phyloP scores from a whole-genome alignment of 2,888 invertebrate species.

The Drosophila pseudotalamancana region DNA sequence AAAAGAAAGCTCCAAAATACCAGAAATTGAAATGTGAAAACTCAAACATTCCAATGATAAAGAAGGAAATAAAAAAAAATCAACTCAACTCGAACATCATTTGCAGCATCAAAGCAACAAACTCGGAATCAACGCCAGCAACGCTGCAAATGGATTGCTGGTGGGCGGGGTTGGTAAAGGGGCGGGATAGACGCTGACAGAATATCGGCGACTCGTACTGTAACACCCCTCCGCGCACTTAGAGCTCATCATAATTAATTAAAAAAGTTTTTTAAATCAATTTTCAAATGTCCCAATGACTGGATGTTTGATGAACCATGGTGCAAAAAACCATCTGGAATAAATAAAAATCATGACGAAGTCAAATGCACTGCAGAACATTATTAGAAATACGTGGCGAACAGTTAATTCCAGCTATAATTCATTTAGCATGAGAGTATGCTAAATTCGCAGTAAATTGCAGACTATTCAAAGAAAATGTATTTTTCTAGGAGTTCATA shows the following conservation, averaged over 20 bases:
- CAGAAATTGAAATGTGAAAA: slow-evolving; percentile 77
- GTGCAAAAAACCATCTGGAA: slow-evolving; percentile 25
- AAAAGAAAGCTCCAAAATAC: slow-evolving; percentile 49
- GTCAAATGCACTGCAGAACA: slow-evolving; percentile 12
- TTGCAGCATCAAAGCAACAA: slow-evolving; percentile 68
- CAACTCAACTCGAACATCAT: slow-evolving; percentile 70
- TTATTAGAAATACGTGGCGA: not conserved
- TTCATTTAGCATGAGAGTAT: not conserved
- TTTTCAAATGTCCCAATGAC: slow-evolving; percentile 70
- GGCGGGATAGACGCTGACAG: not conserved
- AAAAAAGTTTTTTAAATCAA: slow-evolving; percentile 80
- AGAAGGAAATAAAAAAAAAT: slow-evolving; percentile 17
- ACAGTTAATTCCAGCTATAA: not conserved
- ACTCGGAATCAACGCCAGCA: slow-evolving; percentile 43
- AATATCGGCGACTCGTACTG: slow-evolving; percentile 19
- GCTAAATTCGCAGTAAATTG: not conserved
- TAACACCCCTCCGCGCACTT: slow-evolving; percentile 34
- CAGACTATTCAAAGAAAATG: not conserved
- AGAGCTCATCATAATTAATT: slow-evolving; percentile 78
- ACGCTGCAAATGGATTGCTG: slow-evolving; percentile 51
- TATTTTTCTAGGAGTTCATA: not conserved
- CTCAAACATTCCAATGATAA: slow-evolving; percentile 74
- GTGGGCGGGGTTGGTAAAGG: not conserved
- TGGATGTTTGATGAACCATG: slow-evolving; percentile 70
- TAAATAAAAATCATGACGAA: not conserved